These are phyloP conservation scores for Axis porcinus DNA, from an alignment of 2,113 vertebrate species.

Conservation along the genomic window DNA sequence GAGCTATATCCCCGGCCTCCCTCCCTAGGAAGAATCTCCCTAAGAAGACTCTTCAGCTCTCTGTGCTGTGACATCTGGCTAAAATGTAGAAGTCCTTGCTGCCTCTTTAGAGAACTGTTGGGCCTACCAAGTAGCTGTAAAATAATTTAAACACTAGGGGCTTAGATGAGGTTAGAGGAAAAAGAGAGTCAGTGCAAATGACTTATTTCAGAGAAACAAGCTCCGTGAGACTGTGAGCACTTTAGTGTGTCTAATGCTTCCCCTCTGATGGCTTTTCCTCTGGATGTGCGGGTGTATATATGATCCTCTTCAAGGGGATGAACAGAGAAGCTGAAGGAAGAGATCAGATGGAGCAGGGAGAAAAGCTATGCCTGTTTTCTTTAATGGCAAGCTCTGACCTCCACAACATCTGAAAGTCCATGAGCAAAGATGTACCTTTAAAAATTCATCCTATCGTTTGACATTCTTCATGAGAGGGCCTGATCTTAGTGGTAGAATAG, in stretches of 20 bases:
- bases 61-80: background rate
- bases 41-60: background rate
- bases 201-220: slow-evolving; percentile 59
- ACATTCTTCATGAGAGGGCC: slow-evolving; percentile 33
- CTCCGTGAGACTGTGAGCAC: slow-evolving; percentile 50
- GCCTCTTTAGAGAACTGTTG: slow-evolving; percentile 2
- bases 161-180: slow-evolving; percentile 50
- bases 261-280: slow-evolving; percentile 42
- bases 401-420: slow-evolving; percentile 50
- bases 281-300: background rate
- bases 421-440: slow-evolving; percentile 47
- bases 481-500: slow-evolving; percentile 21
- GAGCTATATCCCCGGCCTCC: background rate
- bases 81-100: background rate
- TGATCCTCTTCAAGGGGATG: slow-evolving; percentile 10
- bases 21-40: background rate
- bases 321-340: slow-evolving; percentile 22
- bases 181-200: slow-evolving; percentile 51
- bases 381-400: background rate
- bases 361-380: slow-evolving; percentile 6
- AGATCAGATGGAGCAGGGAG: background rate
- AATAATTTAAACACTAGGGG: slow-evolving; percentile 55
- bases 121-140: slow-evolving; percentile 29
- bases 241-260: slow-evolving; percentile 48
- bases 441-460: slow-evolving; percentile 55